Base-by-base conservation (phyloP, 2,888 invertebrate genomes). In the Scaptomyza caliginosa region DNA sequence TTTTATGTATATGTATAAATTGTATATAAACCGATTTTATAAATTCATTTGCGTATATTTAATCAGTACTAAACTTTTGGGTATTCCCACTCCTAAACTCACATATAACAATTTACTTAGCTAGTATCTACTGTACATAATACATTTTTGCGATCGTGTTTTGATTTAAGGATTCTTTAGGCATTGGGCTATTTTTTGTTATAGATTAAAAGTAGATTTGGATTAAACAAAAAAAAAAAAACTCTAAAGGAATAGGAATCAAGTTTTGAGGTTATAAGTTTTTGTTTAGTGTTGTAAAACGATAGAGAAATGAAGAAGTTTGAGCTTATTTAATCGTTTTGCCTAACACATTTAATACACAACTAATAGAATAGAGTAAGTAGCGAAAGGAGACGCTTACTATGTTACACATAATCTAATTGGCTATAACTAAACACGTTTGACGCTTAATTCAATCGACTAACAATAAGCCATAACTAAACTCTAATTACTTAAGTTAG, bases 361-460 rank as follows among this genome's bases (percentile, higher is more conserved):
- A 4, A 36, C n/a, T 10, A 13, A n/a, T 24, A n/a, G 17, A 16
- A 34, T 67, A 57, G 36, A 46, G 11, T 55, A 63, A 63, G 64
- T 63, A 63, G 64, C 55, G 24, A 56, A 34, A 48, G 34, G 42
- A 58, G 69, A 40, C 56, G 62, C 81, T 81, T 81, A 81, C 85
- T 81, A 81, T 84, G 81, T 81, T 74, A 81, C 82, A 81, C 81
- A 81, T 81, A 81, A 81, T 81, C 81, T 81, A 81, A 76, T 65
- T 77, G 74, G 58, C 77, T 82, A 85, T 45, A 72, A 72, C 74
- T 77, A 77, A 77, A 78, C 67, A 86, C 83, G 86, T 86, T 84
- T 84, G 79, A 81, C 80, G 80, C 48, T 65, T 67, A 77, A 74
- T 72, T 77, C 51, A 80, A 63, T 65, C 24, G 70, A 56, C 67